Evolutionary conservation across 2,113 vertebrate species (phyloP), one percentile per base, ranked within the genome.

Genomic region (Prinia subflava): DNA sequence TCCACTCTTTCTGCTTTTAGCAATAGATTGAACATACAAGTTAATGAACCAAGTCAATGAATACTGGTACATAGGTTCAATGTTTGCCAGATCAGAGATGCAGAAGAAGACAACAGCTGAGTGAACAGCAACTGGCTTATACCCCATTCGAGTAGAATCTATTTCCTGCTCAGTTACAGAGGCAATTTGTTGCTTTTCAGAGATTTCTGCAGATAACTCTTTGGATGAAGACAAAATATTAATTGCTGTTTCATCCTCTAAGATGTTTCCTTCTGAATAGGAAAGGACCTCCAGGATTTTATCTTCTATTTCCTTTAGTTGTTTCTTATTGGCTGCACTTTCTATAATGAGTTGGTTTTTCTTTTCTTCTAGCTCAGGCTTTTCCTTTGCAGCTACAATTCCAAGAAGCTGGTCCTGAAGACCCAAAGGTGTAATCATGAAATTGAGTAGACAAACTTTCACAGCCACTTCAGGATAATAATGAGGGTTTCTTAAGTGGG

Each of bases 51-150:
- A 99, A 14, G 94, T 97, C 90, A 99, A 67, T 2, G 99, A 99
- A 93, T 99, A 99, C 60, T 99, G 99, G 94, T 99, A 99, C 99
- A 99, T 99, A 1, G 99, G 99, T 71, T 99, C 99, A 7, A 99
- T 99, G 95, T 99, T 98, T 69, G 99, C 99, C 90, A 99, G 93
- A 31, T 99, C 99, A 25, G 99, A 99, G 94, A 99, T 98, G 87
- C 99, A 99, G 90, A 99, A 99, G 97, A 99, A 99, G 60, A 99
- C 83, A 83, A 98, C 97, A 76, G 99, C 98, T 6, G 99, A 99
- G 94, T 99, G 99, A 55, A 98, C 59, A 25, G 99, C 99, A 63
- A 99, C 99, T 7, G 99, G 98, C 30, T 99, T 98, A 90, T 99
- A 99, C n/a, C 99, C 98, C 98, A 99, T 97, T 30, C 99, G 98